Conservation (phyloP, 2,888 invertebrate genomes). For the Pyrocoelia pectoralis region DNA sequence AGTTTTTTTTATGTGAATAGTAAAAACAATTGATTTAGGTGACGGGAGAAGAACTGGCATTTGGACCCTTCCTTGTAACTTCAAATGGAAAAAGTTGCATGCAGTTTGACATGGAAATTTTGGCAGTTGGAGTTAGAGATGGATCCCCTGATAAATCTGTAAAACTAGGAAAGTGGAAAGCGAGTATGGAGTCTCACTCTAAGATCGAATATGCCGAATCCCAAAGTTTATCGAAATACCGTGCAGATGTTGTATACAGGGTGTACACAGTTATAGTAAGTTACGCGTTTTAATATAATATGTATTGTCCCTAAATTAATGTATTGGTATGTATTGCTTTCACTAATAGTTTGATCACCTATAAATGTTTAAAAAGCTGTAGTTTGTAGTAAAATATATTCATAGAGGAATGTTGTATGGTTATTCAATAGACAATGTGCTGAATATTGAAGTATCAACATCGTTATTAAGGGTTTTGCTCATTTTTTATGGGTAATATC, state of each 20-base stretch:
- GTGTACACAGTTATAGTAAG: conserved; percentile 85
- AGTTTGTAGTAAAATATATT: too few relatives aligned
- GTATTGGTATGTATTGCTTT: too few relatives aligned
- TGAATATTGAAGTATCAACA: too few relatives aligned
- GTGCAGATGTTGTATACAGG: conserved; percentile 84
- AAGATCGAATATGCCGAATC: conserved; percentile 72
- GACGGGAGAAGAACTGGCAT: conserved; percentile 71
- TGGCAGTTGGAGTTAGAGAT: conserved; percentile 74
- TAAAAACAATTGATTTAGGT: conserved; percentile 40
- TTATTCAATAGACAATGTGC: too few relatives aligned
- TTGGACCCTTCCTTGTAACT: conserved; percentile 69
- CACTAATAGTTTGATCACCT: too few relatives aligned
- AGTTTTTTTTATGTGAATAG: too few relatives aligned
- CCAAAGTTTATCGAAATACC: conserved; percentile 75
- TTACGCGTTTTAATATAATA: conserved; percentile 39
- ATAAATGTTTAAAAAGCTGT: too few relatives aligned
- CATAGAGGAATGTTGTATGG: too few relatives aligned
- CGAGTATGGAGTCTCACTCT: conserved; percentile 69
- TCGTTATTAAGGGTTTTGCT: too few relatives aligned
- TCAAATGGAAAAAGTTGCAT: conserved; percentile 72
- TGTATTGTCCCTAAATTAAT: too few relatives aligned
- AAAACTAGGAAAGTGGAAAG: conserved; percentile 78
- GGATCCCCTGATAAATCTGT: conserved; percentile 77
- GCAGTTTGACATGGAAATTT: conserved; percentile 77
- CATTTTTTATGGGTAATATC: too few relatives aligned